phyloP scores from a whole-genome alignment of 2,888 invertebrate genomes.

The Zele albiditarsus region DNA sequence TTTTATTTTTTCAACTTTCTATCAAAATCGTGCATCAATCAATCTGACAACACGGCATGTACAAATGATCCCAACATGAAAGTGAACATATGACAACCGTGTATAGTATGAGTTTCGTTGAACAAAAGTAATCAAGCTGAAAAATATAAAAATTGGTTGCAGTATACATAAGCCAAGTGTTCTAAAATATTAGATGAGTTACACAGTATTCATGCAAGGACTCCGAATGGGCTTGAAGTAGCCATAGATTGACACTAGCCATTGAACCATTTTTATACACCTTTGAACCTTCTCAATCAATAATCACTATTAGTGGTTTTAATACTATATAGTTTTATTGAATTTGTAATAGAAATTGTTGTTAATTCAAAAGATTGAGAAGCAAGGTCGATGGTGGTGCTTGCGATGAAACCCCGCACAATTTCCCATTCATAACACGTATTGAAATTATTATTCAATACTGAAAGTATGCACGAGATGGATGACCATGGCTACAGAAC shows the following conservation, averaged over 20 bases:
- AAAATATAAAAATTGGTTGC: neutral
- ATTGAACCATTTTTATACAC: neutral
- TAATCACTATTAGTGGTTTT: neutral
- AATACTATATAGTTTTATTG: slow-evolving; percentile 44
- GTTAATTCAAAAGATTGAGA: slow-evolving; percentile 54
- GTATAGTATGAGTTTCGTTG: neutral
- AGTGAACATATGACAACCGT: neutral
- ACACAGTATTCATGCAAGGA: no score
- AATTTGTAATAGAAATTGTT: slow-evolving; percentile 64
- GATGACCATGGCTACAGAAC: no score
- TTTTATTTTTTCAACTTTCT: slow-evolving; percentile 7
- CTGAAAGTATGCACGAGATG: no score
- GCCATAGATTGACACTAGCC: neutral
- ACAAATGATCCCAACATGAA: slow-evolving; percentile 17
- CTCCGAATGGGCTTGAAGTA: no score
- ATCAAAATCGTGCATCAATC: slow-evolving; percentile 27
- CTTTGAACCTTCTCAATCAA: neutral
- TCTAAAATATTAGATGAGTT: no score
- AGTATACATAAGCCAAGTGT: neutral
- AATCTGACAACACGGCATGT: slow-evolving; percentile 15
- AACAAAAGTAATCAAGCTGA: neutral
- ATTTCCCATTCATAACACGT: slow-evolving; percentile 13
- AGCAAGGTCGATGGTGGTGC: neutral
- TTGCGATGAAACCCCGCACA: no score
- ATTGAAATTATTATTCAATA: slow-evolving; percentile 8